These are phyloP conservation scores for Polyommatus iphigenia DNA, from an alignment of 2,888 invertebrate species.

Conservation along the genomic window DNA sequence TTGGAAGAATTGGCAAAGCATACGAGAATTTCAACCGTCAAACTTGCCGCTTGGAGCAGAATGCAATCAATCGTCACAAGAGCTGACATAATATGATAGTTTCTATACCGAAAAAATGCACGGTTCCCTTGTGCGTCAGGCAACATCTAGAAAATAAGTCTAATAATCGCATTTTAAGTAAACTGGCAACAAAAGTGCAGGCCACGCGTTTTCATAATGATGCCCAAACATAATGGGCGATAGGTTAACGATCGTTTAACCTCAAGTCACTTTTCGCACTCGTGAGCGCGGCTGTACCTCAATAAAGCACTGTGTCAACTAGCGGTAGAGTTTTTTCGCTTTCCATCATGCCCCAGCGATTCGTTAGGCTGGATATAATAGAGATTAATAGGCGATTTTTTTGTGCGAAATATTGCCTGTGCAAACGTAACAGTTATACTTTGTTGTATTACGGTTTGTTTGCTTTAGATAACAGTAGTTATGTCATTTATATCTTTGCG, in stretches of 20 bases:
- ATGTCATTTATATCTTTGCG: background rate
- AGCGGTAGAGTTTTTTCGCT: constrained; percentile 73
- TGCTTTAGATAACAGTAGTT: constrained; percentile 9
- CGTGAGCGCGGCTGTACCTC: constrained; percentile 43
- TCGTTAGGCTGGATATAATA: constrained; percentile 56
- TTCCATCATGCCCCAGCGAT: constrained; percentile 55
- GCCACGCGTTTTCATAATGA: background rate
- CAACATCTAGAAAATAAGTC: background rate
- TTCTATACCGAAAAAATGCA: no score
- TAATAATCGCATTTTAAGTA: background rate
- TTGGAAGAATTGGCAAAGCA: no score
- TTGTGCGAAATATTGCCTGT: constrained; percentile 32
- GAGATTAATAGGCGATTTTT: constrained; percentile 46
- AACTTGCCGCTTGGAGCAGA: no score
- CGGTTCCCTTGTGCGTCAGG: background rate
- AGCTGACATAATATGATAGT: no score
- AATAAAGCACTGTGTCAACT: constrained; percentile 76
- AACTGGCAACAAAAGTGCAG: background rate
- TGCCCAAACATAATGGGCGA: constrained; percentile 8
- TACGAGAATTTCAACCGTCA: no score
- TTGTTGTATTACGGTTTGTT: background rate
- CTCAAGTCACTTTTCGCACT: background rate
- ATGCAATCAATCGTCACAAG: no score
- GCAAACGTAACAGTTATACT: background rate
- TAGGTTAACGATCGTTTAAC: constrained; percentile 28